Conservation (phyloP, 35 echinoderm and acorn worm species). For the Lytechinus pictus region DNA sequence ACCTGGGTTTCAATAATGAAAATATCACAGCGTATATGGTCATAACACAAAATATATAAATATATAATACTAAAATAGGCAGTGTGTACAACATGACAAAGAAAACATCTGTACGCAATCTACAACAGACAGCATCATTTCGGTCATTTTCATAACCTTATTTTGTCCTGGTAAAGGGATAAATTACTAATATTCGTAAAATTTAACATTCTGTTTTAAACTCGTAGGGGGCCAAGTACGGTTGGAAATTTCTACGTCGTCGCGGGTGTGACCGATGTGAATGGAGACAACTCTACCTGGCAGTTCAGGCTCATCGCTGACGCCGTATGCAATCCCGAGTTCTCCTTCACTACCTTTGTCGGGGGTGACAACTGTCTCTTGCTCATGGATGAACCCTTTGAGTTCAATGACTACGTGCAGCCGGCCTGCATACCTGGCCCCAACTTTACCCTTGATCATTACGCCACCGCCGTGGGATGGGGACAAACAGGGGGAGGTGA, state of each 20-base stretch:
- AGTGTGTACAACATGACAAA: too few relatives aligned
- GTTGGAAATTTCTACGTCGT: background rate
- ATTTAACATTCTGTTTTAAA: too few relatives aligned
- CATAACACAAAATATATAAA: too few relatives aligned
- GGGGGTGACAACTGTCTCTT: background rate
- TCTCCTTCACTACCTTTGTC: background rate
- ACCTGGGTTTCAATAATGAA: too few relatives aligned
- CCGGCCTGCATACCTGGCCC: slow-evolving; percentile 37
- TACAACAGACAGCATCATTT: too few relatives aligned
- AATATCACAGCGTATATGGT: too few relatives aligned
- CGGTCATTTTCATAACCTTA: too few relatives aligned
- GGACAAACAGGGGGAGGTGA: slow-evolving; percentile 32
- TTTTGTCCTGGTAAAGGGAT: too few relatives aligned
- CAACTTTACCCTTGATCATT: background rate
- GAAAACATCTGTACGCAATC: too few relatives aligned
- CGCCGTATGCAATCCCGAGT: slow-evolving; percentile 22
- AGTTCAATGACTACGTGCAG: slow-evolving; percentile 53
- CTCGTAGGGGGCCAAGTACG: background rate
- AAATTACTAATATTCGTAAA: too few relatives aligned
- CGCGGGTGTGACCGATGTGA: background rate
- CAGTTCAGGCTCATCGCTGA: background rate
- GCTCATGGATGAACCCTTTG: background rate
- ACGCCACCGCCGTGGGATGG: background rate
- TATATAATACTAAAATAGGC: too few relatives aligned
- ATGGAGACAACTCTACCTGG: slow-evolving; percentile 18